Percentiles rank a stretch among this genome's conserved stretches.
These are phyloP conservation scores for Piscicola geometra DNA, from an alignment of 2,888 invertebrate genomes.

Conservation along the genomic window DNA sequence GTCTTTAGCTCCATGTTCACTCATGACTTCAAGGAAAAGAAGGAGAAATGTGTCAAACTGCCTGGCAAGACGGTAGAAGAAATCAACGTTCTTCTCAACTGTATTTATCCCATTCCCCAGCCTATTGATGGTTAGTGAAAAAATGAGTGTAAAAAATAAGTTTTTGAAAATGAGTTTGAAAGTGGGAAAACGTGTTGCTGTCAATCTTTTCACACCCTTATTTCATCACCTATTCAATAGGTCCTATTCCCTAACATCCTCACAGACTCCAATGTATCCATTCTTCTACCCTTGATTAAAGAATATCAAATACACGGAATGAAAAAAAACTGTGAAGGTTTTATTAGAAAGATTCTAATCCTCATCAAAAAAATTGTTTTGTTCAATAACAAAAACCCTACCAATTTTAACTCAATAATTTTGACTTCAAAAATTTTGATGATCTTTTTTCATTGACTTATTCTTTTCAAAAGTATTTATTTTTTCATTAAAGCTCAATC, in stretches of 20 bases:
- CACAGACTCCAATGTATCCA: conserved; percentile 53
- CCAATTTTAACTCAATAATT: too few relatives aligned
- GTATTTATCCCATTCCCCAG: conserved; percentile 56
- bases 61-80: conserved; percentile 51
- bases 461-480: not conserved
- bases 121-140: conserved; percentile 50
- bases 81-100: conserved; percentile 54
- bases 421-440: too few relatives aligned
- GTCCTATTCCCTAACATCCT: too few relatives aligned
- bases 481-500: not conserved
- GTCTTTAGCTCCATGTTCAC: conserved; percentile 50
- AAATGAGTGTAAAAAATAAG: too few relatives aligned
- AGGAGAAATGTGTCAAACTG: conserved; percentile 43
- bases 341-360: too few relatives aligned
- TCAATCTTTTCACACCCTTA: too few relatives aligned
- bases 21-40: conserved; percentile 44
- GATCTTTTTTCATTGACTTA: too few relatives aligned
- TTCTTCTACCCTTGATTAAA: conserved; percentile 54
- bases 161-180: too few relatives aligned
- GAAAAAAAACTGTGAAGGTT: conserved; percentile 52
- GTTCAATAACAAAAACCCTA: too few relatives aligned
- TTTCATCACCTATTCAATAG: too few relatives aligned
- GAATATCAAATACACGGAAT: conserved; percentile 56
- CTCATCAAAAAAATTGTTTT: too few relatives aligned
- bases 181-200: too few relatives aligned